Conservation (phyloP, 2,113 vertebrate genomes). For the Mugil cephalus region DNA sequence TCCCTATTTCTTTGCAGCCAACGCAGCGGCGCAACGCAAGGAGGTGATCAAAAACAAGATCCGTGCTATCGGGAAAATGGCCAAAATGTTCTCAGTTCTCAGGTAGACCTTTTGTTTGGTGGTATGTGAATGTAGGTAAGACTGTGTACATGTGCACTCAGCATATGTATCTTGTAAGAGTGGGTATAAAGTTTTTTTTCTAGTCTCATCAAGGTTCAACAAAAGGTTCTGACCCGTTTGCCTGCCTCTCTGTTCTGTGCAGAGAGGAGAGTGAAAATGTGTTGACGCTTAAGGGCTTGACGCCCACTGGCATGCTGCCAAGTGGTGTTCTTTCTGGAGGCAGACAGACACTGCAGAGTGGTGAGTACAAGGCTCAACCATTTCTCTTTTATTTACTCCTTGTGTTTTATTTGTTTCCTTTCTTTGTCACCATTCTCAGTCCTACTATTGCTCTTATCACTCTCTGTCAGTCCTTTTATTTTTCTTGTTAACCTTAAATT, state of each 20-base stretch:
- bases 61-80: conserved; percentile 89
- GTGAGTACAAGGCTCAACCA: conserved; percentile 71
- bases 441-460: conserved; percentile 2
- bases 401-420: conserved; percentile 42
- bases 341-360: conserved; percentile 87
- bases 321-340: conserved; percentile 88
- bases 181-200: conserved; percentile 5
- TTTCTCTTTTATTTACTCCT: conserved; percentile 37
- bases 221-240: conserved; percentile 48
- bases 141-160: conserved; percentile 1
- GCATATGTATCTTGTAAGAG: neutral
- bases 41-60: conserved; percentile 90
- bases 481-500: neutral
- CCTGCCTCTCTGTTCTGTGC: conserved; percentile 58
- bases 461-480: conserved; percentile 1
- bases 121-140: neutral
- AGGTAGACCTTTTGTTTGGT: conserved; percentile 70
- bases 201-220: conserved; percentile 24
- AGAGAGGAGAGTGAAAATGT: conserved; percentile 90
- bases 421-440: conserved; percentile 14
- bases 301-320: conserved; percentile 88
- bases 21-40: conserved; percentile 87
- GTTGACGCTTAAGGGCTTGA: conserved; percentile 88
- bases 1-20: conserved; percentile 75
- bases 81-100: conserved; percentile 88